Base-by-base conservation (phyloP, 2,888 invertebrate species). In the Nymphalis c-album region DNA sequence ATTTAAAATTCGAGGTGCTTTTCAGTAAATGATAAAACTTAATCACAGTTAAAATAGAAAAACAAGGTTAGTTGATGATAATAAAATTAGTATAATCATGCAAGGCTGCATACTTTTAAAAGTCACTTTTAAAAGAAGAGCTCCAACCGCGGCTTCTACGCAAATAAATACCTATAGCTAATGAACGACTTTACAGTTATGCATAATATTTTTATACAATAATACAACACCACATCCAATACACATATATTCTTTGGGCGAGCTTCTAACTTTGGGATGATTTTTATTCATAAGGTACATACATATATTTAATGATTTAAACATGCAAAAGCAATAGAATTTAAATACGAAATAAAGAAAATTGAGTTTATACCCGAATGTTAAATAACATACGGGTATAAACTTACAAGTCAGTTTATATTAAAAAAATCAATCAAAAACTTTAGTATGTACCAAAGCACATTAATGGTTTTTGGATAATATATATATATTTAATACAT, bases 171-270 rank as follows among this genome's bases (percentile, higher is more conserved):
- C 87, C 87, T 91, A 91, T 83, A 75, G 75, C 77, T 78, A 73
- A 87, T 90, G 88, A 88, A 87, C 85, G 86, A 88, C 87, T 90
- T 87, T 90, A 91, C 89, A 91, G 77, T 85, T 90, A 88, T 86
- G 89, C 88, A 89, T 90, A 88, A 86, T 89, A 88, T 88, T 83
- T 89, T 88, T 91, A 86, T 88, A 92, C 88, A 91, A 90, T 90
- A 90, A 89, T 91, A 92, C 91, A 91, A 88, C 87, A 85, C 83
- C 84, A 76, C 85, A 84, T 83, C 85, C 83, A 82, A 86, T 89
- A 85, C 86, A 86, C 86, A 87, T 90, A 87, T 90, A 90, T 81
- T 91, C 91, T 92, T 91, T 92, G 91, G 91, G 74, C 84, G 84
- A 85, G 78, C 86, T 83, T 85, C 86, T 82, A 88, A 88, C 91